phyloP scores from a whole-genome alignment of 2,797 vertebrate species.

The Poeciliopsis paucimaculata region DNA sequence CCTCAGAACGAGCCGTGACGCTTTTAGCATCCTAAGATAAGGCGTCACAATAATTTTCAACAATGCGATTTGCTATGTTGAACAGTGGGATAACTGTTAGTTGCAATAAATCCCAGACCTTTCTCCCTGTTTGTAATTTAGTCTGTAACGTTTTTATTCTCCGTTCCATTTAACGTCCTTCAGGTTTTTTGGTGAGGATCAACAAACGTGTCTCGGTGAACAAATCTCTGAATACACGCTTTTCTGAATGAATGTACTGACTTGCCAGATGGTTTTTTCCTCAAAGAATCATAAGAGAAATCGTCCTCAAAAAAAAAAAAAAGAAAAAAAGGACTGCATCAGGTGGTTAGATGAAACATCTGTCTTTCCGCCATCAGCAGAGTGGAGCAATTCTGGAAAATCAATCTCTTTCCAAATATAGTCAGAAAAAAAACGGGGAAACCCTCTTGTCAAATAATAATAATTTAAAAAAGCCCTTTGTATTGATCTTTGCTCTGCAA shows the following conservation, averaged over 20 bases:
- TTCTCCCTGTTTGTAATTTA: neutral
- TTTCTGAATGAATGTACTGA: neutral
- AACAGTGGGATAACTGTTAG: neutral
- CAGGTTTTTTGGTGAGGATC: neutral
- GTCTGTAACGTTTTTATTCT: neutral
- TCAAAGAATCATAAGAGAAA: neutral
- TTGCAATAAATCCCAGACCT: neutral
- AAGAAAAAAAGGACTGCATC: neutral
- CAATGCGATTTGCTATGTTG: neutral
- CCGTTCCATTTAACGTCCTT: neutral
- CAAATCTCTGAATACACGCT: neutral
- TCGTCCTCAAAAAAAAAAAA: neutral
- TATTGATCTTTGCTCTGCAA: neutral
- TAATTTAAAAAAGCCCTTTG: neutral
- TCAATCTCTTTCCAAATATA: neutral
- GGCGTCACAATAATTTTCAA: neutral
- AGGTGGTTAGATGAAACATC: conserved; percentile 1
- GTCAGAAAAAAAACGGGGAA: neutral
- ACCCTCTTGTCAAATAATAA: neutral
- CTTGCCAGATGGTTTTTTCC: neutral
- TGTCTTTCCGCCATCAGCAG: neutral
- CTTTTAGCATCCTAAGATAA: neutral
- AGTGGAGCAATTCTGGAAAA: neutral
- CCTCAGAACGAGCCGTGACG: neutral
- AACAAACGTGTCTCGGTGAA: neutral